A percentile compares a stretch with the other conserved stretches of the same genome.
phyloP scores from a whole-genome alignment of 2,888 invertebrate genomes.

The Polydrusus pterygomalis region DNA sequence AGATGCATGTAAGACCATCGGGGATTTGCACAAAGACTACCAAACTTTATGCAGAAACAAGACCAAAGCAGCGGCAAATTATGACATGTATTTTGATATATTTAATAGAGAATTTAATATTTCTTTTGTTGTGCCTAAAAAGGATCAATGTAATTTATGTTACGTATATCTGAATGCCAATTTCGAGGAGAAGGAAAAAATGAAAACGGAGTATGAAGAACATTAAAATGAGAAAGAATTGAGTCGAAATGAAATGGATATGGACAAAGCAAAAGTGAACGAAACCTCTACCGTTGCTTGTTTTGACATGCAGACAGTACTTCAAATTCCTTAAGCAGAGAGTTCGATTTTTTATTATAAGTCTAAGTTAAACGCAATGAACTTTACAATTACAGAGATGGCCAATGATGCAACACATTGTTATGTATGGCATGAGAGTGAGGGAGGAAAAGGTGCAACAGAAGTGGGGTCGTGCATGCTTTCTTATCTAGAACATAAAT shows the following conservation, averaged over 20 bases:
- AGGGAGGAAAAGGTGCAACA: constrained; percentile 56
- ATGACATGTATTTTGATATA: constrained; percentile 39
- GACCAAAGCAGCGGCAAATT: neutral
- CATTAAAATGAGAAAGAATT: too few species aligned
- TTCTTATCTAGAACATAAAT: constrained; percentile 25
- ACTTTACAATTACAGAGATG: constrained; percentile 44
- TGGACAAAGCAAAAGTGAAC: neutral
- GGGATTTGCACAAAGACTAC: constrained; percentile 21
- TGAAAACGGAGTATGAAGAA: too few species aligned
- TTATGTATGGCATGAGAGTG: constrained; percentile 57
- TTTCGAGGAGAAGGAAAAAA: neutral
- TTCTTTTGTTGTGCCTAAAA: neutral
- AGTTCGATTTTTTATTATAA: constrained; percentile 31
- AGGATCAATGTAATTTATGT: too few species aligned
- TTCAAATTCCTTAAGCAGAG: neutral
- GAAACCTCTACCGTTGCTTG: neutral
- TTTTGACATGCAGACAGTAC: constrained; percentile 10
- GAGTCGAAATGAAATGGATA: neutral
- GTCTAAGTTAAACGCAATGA: constrained; percentile 38
- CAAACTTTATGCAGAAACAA: constrained; percentile 3
- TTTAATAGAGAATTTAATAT: constrained; percentile 35
- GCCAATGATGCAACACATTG: constrained; percentile 37
- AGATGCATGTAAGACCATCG: constrained; percentile 30
- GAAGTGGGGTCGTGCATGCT: constrained; percentile 38
- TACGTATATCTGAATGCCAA: too few species aligned